A percentile compares a stretch with the other conserved stretches of the same genome.
These are phyloP conservation scores for Hoplostethus atlanticus DNA, from an alignment of 2,797 vertebrate genomes.

Conservation along the genomic window DNA sequence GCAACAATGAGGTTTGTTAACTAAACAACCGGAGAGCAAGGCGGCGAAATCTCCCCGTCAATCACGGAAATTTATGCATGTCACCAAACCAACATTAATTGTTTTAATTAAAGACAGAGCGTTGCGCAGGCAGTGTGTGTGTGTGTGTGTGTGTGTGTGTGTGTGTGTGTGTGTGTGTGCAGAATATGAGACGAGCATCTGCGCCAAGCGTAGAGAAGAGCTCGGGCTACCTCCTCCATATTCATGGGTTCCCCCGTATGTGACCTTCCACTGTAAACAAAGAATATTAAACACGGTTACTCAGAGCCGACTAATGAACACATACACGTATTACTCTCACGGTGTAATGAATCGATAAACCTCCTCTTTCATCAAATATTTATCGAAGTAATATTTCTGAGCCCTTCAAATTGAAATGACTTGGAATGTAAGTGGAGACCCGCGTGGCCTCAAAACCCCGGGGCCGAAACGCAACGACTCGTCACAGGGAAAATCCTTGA, in stretches of 20 bases:
- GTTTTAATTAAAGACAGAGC: slow-evolving; percentile 75
- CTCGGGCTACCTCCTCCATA: slow-evolving; percentile 76
- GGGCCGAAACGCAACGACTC: slow-evolving; percentile 30
- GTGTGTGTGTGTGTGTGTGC: slow-evolving; percentile 32
- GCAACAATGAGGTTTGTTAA: slow-evolving; percentile 36
- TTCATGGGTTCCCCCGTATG: slow-evolving; percentile 79
- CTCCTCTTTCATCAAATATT: slow-evolving; percentile 85
- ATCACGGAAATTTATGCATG: slow-evolving; percentile 62
- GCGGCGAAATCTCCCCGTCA: slow-evolving; percentile 48
- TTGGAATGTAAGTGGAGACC: slow-evolving; percentile 40
- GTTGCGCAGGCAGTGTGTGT: slow-evolving; percentile 26
- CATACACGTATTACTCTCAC: slow-evolving; percentile 71
- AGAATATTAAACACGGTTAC: slow-evolving; percentile 83
- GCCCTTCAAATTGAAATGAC: slow-evolving; percentile 61
- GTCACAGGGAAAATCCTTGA: slow-evolving; percentile 54
- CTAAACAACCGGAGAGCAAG: slow-evolving; percentile 27
- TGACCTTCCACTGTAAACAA: slow-evolving; percentile 85
- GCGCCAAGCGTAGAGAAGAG: slow-evolving; percentile 57
- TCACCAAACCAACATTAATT: slow-evolving; percentile 66
- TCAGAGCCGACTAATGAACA: slow-evolving; percentile 81
- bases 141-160: slow-evolving; percentile 25
- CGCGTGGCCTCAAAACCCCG: slow-evolving; percentile 30
- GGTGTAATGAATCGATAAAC: slow-evolving; percentile 82
- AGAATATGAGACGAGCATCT: slow-evolving; percentile 62
- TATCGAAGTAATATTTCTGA: slow-evolving; percentile 84